These are phyloP conservation scores for Pristionchus arcanus DNA, from an alignment of 2,888 invertebrate species.

Conservation along the genomic window DNA sequence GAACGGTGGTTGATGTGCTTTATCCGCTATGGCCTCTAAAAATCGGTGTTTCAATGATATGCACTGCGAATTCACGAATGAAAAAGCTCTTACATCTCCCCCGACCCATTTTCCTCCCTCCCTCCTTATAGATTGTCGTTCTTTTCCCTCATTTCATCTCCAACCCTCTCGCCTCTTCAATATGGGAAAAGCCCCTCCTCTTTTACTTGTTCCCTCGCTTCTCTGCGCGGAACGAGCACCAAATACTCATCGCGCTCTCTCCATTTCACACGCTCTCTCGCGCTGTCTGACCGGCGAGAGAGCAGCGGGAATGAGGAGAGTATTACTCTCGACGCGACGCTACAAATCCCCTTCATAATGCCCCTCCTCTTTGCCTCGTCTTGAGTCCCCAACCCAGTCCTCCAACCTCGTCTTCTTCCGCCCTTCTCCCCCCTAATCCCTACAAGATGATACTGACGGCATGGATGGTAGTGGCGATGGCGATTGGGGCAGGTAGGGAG, in stretches of 20 bases:
- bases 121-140: conserved; percentile 7
- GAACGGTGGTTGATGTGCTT: too few relatives aligned
- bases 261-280: neutral
- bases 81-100: too few relatives aligned
- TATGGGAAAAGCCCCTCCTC: neutral
- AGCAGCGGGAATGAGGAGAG: neutral
- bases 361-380: neutral
- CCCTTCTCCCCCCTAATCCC: neutral
- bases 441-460: neutral
- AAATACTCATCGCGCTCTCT: neutral
- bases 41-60: too few relatives aligned
- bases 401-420: conserved; percentile 27
- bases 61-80: too few relatives aligned
- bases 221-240: neutral
- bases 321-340: neutral
- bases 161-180: neutral
- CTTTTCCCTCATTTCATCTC: conserved; percentile 11
- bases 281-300: neutral
- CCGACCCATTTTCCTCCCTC: neutral
- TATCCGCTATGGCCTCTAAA: too few relatives aligned
- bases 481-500: neutral
- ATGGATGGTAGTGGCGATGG: neutral
- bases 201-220: neutral
- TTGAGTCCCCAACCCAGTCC: neutral
- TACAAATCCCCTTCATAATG: conserved; percentile 51